phyloP scores from a whole-genome alignment of 1,140 invertebrate species.

The Paralvinella palmiformis region DNA sequence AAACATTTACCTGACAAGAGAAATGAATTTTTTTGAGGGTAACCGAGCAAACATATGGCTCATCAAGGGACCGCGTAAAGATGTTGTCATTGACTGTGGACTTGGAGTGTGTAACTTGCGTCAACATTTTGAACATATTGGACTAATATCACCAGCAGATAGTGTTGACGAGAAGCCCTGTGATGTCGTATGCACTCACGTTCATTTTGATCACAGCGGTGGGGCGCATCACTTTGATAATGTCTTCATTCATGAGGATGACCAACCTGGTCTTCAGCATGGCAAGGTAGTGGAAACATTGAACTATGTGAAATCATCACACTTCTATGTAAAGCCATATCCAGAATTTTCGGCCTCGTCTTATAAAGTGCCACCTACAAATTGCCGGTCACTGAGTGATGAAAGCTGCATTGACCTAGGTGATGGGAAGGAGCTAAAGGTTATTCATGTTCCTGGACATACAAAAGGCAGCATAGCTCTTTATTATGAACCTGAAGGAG shows the following conservation, averaged over 20 bases:
- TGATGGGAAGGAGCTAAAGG: background rate
- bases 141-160: slow-evolving; percentile 3
- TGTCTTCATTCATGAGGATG: slow-evolving; percentile 16
- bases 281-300: slow-evolving; percentile 14
- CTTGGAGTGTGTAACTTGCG: slow-evolving; percentile 16
- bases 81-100: slow-evolving; percentile 17
- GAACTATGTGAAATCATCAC: slow-evolving; percentile 9
- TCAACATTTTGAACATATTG: background rate
- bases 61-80: slow-evolving; percentile 13
- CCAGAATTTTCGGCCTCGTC: background rate
- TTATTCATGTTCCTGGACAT: slow-evolving; percentile 18
- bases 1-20: slow-evolving; percentile 12
- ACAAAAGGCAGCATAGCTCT: slow-evolving; percentile 15
- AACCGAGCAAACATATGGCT: slow-evolving; percentile 19
- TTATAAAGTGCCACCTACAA: slow-evolving; percentile 13
- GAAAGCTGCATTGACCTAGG: slow-evolving; percentile 13
- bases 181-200: slow-evolving; percentile 16
- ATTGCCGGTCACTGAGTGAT: slow-evolving; percentile 3
- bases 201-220: slow-evolving; percentile 17
- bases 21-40: slow-evolving; percentile 9
- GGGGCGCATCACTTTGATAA: slow-evolving; percentile 19
- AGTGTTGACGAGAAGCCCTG: slow-evolving; percentile 4
- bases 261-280: background rate
- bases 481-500: slow-evolving; percentile 1
- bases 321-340: slow-evolving; percentile 13